Evolutionary conservation across 2,797 vertebrate genomes (phyloP).

Genomic region (Scomberomorus guttatus): DNA sequence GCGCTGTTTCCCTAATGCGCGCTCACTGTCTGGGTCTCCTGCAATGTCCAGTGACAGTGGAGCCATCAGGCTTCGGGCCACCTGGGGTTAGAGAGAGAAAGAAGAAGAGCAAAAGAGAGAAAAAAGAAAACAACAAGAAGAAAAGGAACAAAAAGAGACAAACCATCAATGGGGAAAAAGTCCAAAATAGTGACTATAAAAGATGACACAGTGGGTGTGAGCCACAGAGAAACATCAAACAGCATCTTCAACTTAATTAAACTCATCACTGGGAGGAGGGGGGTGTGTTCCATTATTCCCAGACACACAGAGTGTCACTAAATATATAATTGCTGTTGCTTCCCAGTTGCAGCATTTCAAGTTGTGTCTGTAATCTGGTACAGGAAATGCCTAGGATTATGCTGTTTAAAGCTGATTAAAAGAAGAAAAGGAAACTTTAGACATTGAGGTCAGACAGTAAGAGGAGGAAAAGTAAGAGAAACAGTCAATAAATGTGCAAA

Average conservation of each 20-base stretch:
- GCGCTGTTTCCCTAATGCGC: conserved; percentile 91
- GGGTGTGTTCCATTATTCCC: conserved; percentile 64
- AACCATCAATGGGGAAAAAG: conserved; percentile 28
- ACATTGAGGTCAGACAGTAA: conserved; percentile 33
- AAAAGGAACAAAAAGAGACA: conserved; percentile 18
- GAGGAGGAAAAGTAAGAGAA: conserved; percentile 26
- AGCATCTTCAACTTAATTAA: conserved; percentile 80
- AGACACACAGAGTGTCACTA: conserved; percentile 71
- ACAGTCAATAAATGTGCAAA: conserved; percentile 47
- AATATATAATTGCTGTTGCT: conserved; percentile 79
- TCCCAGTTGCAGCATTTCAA: conserved; percentile 73
- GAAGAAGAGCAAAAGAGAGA: conserved; percentile 14
- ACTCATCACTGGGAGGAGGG: conserved; percentile 59
- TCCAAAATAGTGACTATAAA: conserved; percentile 35
- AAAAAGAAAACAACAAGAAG: conserved; percentile 1
- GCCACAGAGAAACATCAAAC: conserved; percentile 73
- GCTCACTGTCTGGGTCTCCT: conserved; percentile 94
- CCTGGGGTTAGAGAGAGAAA: conserved; percentile 71
- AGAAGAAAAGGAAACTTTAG: conserved; percentile 55
- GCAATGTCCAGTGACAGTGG: conserved; percentile 95
- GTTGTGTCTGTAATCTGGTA: conserved; percentile 51
- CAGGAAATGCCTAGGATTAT: conserved; percentile 50
- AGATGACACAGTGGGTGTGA: conserved; percentile 70
- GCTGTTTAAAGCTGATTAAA: conserved; percentile 59
- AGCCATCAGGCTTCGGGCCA: conserved; percentile 92